A percentile compares a stretch with the other conserved stretches of the same genome.
phyloP scores from a whole-genome alignment of 2,797 vertebrate genomes.

The Sebastes minor region DNA sequence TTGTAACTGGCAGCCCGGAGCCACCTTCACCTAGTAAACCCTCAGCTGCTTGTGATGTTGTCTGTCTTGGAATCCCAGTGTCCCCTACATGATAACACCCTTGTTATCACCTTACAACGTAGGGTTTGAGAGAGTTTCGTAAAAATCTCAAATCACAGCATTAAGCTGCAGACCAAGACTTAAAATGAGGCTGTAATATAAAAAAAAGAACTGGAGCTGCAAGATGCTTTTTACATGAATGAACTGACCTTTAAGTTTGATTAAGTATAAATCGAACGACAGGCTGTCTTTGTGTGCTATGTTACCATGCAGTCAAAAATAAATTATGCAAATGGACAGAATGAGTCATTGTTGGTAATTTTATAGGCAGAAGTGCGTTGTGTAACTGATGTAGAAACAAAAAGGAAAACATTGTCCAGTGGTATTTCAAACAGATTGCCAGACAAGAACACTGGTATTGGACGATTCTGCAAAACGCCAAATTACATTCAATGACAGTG shows the following conservation, averaged over 20 bases:
- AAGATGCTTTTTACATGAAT: background rate
- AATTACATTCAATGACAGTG: background rate
- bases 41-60: background rate
- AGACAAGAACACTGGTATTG: background rate
- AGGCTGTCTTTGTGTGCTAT: background rate
- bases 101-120: background rate
- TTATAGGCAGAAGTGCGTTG: background rate
- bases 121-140: background rate
- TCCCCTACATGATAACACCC: slow-evolving; percentile 7
- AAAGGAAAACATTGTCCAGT: background rate
- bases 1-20: background rate
- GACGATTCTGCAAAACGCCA: no score
- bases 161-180: background rate
- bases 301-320: background rate
- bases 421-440: background rate
- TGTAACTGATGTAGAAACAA: background rate
- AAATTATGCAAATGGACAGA: background rate
- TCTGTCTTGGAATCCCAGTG: background rate
- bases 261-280: background rate
- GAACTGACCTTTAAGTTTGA: background rate
- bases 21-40: background rate
- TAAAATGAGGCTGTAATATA: background rate
- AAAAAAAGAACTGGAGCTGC: background rate
- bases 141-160: background rate
- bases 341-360: background rate